Conservation (phyloP, 2,797 vertebrate species). For the Phrynocephalus guinanensis region DNA sequence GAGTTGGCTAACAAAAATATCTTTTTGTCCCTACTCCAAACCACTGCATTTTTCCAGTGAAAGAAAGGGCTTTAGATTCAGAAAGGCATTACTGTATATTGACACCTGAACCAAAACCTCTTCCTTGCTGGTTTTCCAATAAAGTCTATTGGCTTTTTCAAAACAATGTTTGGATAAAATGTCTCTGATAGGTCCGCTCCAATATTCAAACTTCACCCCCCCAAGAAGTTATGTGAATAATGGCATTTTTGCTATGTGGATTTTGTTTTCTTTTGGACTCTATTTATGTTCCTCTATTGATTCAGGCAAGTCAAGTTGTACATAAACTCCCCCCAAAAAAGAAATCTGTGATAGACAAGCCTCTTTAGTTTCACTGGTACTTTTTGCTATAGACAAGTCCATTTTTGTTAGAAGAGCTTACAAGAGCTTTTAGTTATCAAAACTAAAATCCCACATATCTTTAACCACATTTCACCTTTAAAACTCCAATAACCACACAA, state of each 20-base stretch:
- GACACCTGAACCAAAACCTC: slow-evolving; percentile 55
- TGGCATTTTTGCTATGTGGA: neutral
- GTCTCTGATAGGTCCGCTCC: neutral
- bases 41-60: slow-evolving; percentile 66
- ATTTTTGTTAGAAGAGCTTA: neutral
- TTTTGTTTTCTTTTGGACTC: neutral
- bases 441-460: neutral
- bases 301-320: neutral
- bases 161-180: neutral
- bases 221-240: neutral
- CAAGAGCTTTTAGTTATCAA: neutral
- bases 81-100: slow-evolving; percentile 36
- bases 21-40: slow-evolving; percentile 65
- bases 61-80: slow-evolving; percentile 59
- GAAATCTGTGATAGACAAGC: neutral
- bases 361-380: neutral
- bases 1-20: slow-evolving; percentile 77
- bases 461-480: too few relatives aligned
- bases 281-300: neutral
- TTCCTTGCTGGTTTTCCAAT: neutral
- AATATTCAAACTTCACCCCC: neutral
- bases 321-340: neutral
- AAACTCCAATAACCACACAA: neutral
- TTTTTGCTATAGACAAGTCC: neutral
- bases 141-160: neutral